Conservation (phyloP, 2,113 vertebrate genomes). For the Martes martes region DNA sequence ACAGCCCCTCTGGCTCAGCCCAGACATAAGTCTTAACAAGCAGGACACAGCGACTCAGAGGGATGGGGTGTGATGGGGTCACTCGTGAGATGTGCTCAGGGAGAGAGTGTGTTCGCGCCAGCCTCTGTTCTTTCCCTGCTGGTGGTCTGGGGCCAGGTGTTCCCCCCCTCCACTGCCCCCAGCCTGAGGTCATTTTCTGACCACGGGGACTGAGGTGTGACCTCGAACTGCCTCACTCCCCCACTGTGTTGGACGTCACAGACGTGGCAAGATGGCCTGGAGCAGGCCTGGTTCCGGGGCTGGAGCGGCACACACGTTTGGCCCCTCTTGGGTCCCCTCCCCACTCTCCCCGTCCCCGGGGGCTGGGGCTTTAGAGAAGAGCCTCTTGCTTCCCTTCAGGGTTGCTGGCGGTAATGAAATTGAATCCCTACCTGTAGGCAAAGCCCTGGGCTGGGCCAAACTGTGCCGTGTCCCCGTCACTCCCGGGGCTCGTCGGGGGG, state of each 20-base stretch:
- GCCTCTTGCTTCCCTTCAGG: not conserved
- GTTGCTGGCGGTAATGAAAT: not conserved
- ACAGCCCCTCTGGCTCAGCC: not conserved
- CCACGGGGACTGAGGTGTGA: not conserved
- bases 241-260: not conserved
- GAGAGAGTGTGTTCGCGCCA: not conserved
- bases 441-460: not conserved
- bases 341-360: not conserved
- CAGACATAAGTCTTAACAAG: not conserved
- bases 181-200: not conserved
- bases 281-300: not conserved
- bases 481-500: not conserved
- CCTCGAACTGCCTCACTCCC: not conserved
- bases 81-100: not conserved
- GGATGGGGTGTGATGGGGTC: not conserved
- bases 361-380: not conserved
- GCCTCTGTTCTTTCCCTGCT: not conserved
- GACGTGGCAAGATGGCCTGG: not conserved
- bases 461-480: not conserved
- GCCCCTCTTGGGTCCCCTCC: not conserved
- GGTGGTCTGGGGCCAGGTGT: not conserved
- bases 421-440: not conserved
- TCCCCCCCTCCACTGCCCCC: too few relatives aligned
- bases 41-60: not conserved
- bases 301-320: accelerated